Conservation (phyloP, 2,888 invertebrate species). For the Entomobrya proxima region DNA sequence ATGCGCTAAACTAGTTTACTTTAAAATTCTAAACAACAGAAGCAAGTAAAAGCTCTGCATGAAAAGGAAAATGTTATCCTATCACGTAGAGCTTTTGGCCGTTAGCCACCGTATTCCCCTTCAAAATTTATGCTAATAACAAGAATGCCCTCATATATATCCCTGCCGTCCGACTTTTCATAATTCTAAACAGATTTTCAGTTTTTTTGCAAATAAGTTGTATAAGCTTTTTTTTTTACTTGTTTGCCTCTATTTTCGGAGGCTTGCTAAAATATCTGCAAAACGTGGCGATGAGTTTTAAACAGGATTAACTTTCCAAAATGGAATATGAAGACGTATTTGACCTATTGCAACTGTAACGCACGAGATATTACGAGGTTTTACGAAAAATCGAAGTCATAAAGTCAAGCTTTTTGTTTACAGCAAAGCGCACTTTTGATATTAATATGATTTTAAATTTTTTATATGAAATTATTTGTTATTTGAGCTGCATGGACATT, state of each 20-base stretch:
- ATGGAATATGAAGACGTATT: neutral
- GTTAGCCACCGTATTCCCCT: neutral
- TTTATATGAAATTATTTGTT: neutral
- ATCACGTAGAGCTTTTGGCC: constrained; percentile 46
- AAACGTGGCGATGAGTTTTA: neutral
- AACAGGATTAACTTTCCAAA: neutral
- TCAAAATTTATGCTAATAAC: constrained; percentile 46
- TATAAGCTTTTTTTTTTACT: too few species aligned
- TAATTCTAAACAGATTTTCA: constrained; percentile 37
- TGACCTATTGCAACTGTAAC: too few species aligned
- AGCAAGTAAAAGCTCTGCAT: neutral
- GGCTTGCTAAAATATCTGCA: neutral
- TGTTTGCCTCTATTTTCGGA: too few species aligned
- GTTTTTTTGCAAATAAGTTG: too few species aligned
- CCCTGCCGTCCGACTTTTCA: constrained; percentile 36
- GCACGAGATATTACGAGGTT: too few species aligned
- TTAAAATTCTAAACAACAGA: neutral
- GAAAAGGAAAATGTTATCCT: neutral
- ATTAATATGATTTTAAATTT: neutral
- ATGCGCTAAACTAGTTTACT: constrained; percentile 7
- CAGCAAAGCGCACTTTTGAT: neutral
- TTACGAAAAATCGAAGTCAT: neutral
- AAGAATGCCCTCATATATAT: constrained; percentile 43
- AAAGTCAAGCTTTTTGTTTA: neutral
- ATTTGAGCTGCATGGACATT: neutral